phyloP scores from a whole-genome alignment of 2,888 invertebrate species.

The Drosophila meridionalis region DNA sequence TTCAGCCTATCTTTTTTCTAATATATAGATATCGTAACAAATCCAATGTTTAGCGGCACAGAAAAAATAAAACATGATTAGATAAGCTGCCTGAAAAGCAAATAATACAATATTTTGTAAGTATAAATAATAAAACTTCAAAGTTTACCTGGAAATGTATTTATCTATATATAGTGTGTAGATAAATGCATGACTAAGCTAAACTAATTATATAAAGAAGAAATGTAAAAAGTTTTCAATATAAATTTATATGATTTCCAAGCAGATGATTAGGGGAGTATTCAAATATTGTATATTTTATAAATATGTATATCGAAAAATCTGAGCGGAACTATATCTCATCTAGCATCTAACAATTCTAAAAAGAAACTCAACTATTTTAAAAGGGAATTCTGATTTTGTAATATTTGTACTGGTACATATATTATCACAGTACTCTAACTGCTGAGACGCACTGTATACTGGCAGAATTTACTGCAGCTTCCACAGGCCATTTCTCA shows the following conservation, averaged over 20 bases:
- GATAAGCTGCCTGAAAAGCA: slow-evolving; percentile 26
- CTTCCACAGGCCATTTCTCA: slow-evolving; percentile 38
- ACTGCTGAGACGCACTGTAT: slow-evolving; percentile 39
- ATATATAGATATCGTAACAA: slow-evolving; percentile 24
- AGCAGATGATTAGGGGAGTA: too few relatives aligned
- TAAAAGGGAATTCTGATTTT: too few relatives aligned
- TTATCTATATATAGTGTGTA: neutral
- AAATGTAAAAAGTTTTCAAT: too few relatives aligned
- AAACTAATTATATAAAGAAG: too few relatives aligned
- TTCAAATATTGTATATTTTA: neutral
- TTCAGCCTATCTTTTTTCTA: slow-evolving; percentile 32
- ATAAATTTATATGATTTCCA: too few relatives aligned
- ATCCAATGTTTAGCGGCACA: neutral
- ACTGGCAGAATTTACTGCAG: slow-evolving; percentile 33
- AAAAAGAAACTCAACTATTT: too few relatives aligned
- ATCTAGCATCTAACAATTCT: neutral
- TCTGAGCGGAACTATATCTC: neutral
- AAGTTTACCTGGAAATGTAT: neutral
- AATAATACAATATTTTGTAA: slow-evolving; percentile 4
- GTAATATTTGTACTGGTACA: too few relatives aligned
- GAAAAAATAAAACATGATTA: slow-evolving; percentile 35
- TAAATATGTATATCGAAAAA: neutral
- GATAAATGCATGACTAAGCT: neutral
- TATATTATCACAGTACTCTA: neutral
- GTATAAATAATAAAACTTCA: neutral